Evolutionary conservation across 2,888 invertebrate genomes (phyloP), one percentile per base, ranked within the genome.

Genomic region (Orthosia gothica): DNA sequence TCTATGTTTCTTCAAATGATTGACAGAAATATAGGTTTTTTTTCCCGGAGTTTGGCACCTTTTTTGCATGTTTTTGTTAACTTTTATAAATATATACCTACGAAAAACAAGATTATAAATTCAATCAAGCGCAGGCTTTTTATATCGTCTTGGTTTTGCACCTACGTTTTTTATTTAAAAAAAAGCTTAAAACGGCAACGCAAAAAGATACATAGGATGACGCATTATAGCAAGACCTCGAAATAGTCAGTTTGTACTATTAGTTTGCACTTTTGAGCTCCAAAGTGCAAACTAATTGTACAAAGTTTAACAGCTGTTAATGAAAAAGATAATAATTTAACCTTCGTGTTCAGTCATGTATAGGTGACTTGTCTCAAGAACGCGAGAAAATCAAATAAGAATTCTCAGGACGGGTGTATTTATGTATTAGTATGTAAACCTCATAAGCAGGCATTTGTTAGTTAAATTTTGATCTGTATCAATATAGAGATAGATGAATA

Each of bases 221-320:
- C 18, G 32, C 26, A 12, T 16, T 32, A 7, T 26, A 50, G 45
- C 23, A 49, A 20, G 40, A 45, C 54, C 26, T 67, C 49, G 11
- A 67, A 67, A 59, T 50, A 0, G 15, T 32, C 9, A 0, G 45
- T 58, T 54, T 26, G 40, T 55, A 54, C 50, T 61, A 54, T 26
- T 12, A 74, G 12, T 79, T 79, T n/a, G 20, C 68, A 74, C 55
- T 50, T 47, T 47, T n/a, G n/a, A 71, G 15, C 15, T 71, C 18
- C 20, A 47, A 45, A 49, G 55, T 73, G 68, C 23, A n/a, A 79
- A 79, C 12, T 74, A 12, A 23, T 52, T 68, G 50, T 54, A 59
- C 40, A 26, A 54, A 58, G 26, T 0, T 26, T 26, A 26, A 26
- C 26, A 26, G 26, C 9, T 68, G 77, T 50, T 79, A 79, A 69